Evolutionary conservation across 2,888 invertebrate species (phyloP), one percentile per base, ranked within the genome.

Genomic region (Leptothorax acervorum): DNA sequence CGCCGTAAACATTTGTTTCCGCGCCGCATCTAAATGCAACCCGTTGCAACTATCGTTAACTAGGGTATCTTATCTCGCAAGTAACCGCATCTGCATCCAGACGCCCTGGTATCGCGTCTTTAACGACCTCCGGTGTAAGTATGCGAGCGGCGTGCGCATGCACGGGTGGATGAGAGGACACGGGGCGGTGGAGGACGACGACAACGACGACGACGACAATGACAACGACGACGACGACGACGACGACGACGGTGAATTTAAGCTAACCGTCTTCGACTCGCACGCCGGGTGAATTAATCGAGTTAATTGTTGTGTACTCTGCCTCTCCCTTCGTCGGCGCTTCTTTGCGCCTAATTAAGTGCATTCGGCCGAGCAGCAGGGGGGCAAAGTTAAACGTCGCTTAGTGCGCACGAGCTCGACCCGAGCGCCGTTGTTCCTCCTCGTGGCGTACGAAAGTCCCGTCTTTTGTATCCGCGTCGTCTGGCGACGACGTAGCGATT

Each of bases 291-390:
- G 88, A 90, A 90, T 90, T 90, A 90, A 90, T 90, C 89, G 88
- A 88, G 90, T 90, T 90, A 90, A 90, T 90, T 90, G 90, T 90
- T 87, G 89, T 86, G 85, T 89, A 86, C 90, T 85, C 86, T 85
- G 84, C 84, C 63, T 81, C 73, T 79, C 35, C 85, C 82, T 78
- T 55, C 82, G 81, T 76, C 79, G 75, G 39, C 89, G 86, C 84
- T 89, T 90, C 90, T 90, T 91, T 89, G 82, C 85, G 86, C 85
- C 84, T 90, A 90, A 90, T 90, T 90, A 89, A 90, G 89, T 88
- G 85, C 90, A 85, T 89, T 88, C 85, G 85, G 45, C 79, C 84
- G 79, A 48, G 79, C 35, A 48, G 60, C 70, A 78, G 79, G 78
- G 84, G 84, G 85, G 57, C 75, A 76, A 86, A 84, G 86, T 89